Base-by-base conservation (phyloP, 2,113 vertebrate species). In the Anguilla japonica region DNA sequence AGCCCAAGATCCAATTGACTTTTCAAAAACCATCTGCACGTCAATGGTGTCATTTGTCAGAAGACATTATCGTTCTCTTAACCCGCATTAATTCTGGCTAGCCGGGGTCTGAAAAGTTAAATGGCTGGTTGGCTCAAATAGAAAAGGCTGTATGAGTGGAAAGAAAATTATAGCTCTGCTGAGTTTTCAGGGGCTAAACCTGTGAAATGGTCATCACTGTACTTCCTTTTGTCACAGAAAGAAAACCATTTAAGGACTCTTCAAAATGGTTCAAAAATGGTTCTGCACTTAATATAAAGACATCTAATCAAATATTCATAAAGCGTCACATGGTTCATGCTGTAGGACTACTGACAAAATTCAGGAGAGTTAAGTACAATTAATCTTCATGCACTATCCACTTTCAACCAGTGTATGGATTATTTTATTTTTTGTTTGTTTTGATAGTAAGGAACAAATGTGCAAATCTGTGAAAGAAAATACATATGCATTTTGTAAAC, bases 21-120 rank as follows among this genome's bases (percentile, higher is more conserved):
- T 75, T 75, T 75, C 26, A n/a, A 67, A 75, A 75, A n/a, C 71
- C 71, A 75, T 75, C 26, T 75, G 71, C n/a, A 34, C 71, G n/a
- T 75, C 71, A 29, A 22, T 75, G 71, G 26, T 75, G 71, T 75
- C 71, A 75, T 75, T 29, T 75, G 71, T 75, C n/a, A 75, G 71
- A 75, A 75, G 71, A 75, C 26, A 13, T n/a, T 75, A 29, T 9
- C 11, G 22, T 67, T 67, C 22, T 67, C 60, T 67, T 67, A 22
- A 67, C 60, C 60, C 60, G 5, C 71, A 75, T 75, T 75, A 75
- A 75, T 34, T n/a, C n/a, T 75, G 0, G 2, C n/a, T 11, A 8
- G 71, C 71, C 13, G 26, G n/a, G 71, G 71, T 75, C 71, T 75
- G 26, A 75, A 34, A 75, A 75, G 71, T 75, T 34, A 34, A 75